phyloP scores from a whole-genome alignment of 92 coral and sea anemone genomes.

The Porites cylindrica region DNA sequence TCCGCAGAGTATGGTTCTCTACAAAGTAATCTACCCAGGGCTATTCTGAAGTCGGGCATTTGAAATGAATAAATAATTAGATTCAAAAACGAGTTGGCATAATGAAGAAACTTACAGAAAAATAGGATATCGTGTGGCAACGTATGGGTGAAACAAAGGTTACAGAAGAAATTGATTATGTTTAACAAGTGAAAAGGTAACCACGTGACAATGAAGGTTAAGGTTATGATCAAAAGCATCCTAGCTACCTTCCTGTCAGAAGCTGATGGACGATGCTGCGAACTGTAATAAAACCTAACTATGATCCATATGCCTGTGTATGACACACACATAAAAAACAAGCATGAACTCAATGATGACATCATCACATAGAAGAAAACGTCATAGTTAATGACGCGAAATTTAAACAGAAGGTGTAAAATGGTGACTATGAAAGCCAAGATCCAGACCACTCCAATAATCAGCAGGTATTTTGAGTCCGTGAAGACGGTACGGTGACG shows the following conservation, averaged over 20 bases:
- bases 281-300: slow-evolving; percentile 60
- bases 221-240: slow-evolving; percentile 73
- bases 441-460: slow-evolving; percentile 61
- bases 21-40: slow-evolving; percentile 52
- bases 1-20: slow-evolving; percentile 16
- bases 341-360: slow-evolving; percentile 58
- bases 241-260: slow-evolving; percentile 70
- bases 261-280: slow-evolving; percentile 53
- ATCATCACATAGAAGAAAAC: slow-evolving; percentile 74
- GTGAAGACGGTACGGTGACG: slow-evolving; percentile 18
- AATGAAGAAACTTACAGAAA: slow-evolving; percentile 80
- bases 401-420: slow-evolving; percentile 66
- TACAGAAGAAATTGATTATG: slow-evolving; percentile 64
- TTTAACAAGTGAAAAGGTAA: slow-evolving; percentile 82
- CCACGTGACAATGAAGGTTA: slow-evolving; percentile 78
- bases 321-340: slow-evolving; percentile 69
- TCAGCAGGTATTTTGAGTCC: slow-evolving; percentile 14
- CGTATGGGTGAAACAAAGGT: slow-evolving; percentile 45
- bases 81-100: slow-evolving; percentile 79
- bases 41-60: slow-evolving; percentile 77
- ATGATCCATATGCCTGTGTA: slow-evolving; percentile 71
- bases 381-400: slow-evolving; percentile 53
- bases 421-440: slow-evolving; percentile 66
- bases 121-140: slow-evolving; percentile 61
- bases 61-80: slow-evolving; percentile 75